A percentile compares a stretch with the other conserved stretches of the same genome.
phyloP scores from a whole-genome alignment of 2,797 vertebrate species.

The Lacerta bilineata region DNA sequence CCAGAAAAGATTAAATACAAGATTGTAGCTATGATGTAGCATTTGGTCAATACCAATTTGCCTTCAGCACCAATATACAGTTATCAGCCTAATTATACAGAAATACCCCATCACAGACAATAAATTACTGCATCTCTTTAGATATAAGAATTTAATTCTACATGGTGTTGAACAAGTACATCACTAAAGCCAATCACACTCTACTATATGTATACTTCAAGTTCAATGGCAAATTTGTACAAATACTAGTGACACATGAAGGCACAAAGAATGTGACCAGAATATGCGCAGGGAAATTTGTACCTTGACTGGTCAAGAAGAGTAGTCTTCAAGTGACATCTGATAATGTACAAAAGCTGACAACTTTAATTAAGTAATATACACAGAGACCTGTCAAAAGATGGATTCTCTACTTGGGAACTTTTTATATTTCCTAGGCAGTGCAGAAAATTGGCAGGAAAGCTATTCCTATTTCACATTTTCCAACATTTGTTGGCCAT shows the following conservation, averaged over 20 bases:
- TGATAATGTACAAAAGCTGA: background rate
- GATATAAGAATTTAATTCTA: constrained; percentile 30
- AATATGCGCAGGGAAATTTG: background rate
- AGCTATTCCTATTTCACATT: background rate
- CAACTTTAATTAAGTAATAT: background rate
- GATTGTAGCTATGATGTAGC: constrained; percentile 28
- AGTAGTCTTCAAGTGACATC: background rate
- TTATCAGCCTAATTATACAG: constrained; percentile 36
- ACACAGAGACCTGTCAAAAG: background rate
- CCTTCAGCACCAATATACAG: background rate
- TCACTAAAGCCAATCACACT: constrained; percentile 9
- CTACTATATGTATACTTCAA: background rate
- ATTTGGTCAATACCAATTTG: constrained; percentile 54
- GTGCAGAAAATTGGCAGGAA: background rate
- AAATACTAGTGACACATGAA: background rate
- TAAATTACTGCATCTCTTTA: constrained; percentile 56
- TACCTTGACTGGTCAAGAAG: background rate
- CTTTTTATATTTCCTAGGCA: background rate
- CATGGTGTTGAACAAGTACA: constrained; percentile 28
- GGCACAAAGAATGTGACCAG: background rate
- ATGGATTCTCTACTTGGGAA: background rate
- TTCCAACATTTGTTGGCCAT: background rate
- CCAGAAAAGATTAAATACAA: constrained; percentile 1
- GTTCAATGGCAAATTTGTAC: background rate
- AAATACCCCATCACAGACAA: constrained; percentile 54